Evolutionary conservation across 2,113 vertebrate genomes (phyloP).

Genomic region (Platycercus adscitus): DNA sequence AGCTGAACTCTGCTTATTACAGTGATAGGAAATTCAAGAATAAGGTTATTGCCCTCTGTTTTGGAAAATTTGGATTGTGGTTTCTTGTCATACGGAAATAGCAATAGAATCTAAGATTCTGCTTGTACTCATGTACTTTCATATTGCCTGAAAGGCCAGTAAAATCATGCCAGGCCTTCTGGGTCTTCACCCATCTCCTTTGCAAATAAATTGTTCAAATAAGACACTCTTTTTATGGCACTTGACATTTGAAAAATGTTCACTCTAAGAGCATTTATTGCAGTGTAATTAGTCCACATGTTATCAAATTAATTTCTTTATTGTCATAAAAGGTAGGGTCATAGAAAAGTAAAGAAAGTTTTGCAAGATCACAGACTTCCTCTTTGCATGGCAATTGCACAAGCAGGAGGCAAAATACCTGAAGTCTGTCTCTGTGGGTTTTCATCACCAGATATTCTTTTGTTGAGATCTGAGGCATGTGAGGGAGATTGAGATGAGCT

Average conservation of each 20-base stretch:
- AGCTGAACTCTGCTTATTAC: not conserved
- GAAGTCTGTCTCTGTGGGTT: not conserved
- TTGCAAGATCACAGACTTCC: not conserved
- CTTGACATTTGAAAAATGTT: not conserved
- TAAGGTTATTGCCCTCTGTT: conserved; percentile 22
- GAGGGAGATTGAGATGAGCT: not conserved
- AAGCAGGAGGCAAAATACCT: not conserved
- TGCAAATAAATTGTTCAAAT: not conserved
- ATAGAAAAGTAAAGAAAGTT: not conserved
- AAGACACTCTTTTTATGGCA: not conserved
- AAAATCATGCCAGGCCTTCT: not conserved
- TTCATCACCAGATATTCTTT: not conserved
- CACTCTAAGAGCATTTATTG: not conserved
- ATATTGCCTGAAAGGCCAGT: not conserved
- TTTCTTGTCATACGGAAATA: not conserved
- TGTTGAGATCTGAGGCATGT: not conserved
- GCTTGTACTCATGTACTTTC: not conserved
- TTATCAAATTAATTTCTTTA: not conserved
- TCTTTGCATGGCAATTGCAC: not conserved
- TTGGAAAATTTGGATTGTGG: conserved; percentile 22
- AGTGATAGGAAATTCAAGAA: conserved; percentile 31
- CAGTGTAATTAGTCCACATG: not conserved
- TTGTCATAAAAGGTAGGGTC: not conserved
- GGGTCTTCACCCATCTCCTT: conserved; percentile 15
- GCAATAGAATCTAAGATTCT: not conserved